phyloP scores from a whole-genome alignment of 1,140 invertebrate species.

The Drosophila melanogaster region Release_6_plus_ISO1_MT NC_004354.4:19768001-19768500 shows the following conservation, averaged over 20 bases:
- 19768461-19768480: constrained; percentile 2
- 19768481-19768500: not conserved
- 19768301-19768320: constrained; percentile 28
- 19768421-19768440: constrained; percentile 11
- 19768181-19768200: constrained; percentile 72
- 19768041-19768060: constrained; percentile 74
- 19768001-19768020: constrained; percentile 34
- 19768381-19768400: constrained; percentile 77
- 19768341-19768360: constrained; percentile 65
- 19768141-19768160: constrained; percentile 73
- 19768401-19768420: constrained; percentile 58
- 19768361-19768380: constrained; percentile 81
- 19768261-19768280: not conserved
- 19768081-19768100: not conserved
- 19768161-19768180: constrained; percentile 65
- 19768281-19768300: constrained; percentile 34
- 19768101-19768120: constrained; percentile 15
- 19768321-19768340: constrained; percentile 47
- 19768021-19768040: constrained; percentile 36
- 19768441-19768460: not conserved
- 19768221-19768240: constrained; percentile 24
- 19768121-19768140: constrained; percentile 8
- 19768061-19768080: constrained; percentile 27
- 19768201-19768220: constrained; percentile 76
- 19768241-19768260: constrained; percentile 20